Conservation (phyloP, 2,888 invertebrate species). For the Agonopterix subpropinquella region DNA sequence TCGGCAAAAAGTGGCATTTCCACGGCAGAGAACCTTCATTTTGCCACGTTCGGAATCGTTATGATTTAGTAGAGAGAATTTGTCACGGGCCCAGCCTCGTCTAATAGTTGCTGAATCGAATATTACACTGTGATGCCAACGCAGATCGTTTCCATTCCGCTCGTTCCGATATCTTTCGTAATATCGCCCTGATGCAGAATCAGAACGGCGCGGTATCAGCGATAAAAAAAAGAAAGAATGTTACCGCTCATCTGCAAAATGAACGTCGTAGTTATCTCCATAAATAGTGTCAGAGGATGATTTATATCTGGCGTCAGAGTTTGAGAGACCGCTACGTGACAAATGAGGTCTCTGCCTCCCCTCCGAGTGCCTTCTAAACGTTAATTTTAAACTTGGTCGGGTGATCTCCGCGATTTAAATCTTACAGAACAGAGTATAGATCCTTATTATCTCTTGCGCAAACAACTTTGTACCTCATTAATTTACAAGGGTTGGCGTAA, state of each 20-base stretch:
- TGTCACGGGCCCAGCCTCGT: constrained; percentile 31
- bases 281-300: constrained; percentile 46
- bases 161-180: constrained; percentile 12
- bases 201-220: constrained; percentile 13
- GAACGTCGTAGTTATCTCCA: constrained; percentile 33
- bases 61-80: constrained; percentile 49
- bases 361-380: constrained; percentile 23
- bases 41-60: constrained; percentile 27
- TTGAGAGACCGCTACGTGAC: constrained; percentile 34
- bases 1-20: constrained; percentile 27
- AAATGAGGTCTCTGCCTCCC: constrained; percentile 32
- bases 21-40: constrained; percentile 30
- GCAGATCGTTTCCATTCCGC: constrained; percentile 23
- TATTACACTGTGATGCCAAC: constrained; percentile 27
- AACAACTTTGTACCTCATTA: constrained; percentile 28
- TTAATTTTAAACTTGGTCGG: constrained; percentile 30
- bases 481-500: constrained; percentile 14
- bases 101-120: constrained; percentile 46
- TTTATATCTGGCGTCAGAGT: constrained; percentile 34
- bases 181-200: constrained; percentile 13
- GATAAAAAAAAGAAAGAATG: constrained; percentile 30
- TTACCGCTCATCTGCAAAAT: constrained; percentile 29
- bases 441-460: constrained; percentile 21
- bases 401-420: constrained; percentile 19
- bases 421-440: constrained; percentile 14